Conservation (phyloP, 1,140 invertebrate species). For the Lepidotrigona ventralis region DNA sequence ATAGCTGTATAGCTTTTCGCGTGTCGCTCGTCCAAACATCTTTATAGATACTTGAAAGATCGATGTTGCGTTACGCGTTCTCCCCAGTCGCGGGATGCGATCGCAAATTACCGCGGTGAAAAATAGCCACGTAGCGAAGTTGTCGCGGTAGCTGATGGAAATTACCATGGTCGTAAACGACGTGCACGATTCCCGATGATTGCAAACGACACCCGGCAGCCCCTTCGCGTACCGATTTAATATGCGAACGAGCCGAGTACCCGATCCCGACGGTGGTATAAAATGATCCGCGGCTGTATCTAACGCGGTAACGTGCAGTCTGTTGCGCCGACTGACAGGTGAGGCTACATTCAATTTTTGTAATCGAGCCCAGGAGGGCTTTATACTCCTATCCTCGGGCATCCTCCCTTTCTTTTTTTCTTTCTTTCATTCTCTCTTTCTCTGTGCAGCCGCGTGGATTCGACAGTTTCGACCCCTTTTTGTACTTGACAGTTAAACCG, state of each 20-base stretch:
- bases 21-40: neutral
- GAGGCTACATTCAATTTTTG: constrained; percentile 68
- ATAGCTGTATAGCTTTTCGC: neutral
- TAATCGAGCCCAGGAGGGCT: constrained; percentile 64
- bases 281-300: constrained; percentile 46
- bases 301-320: constrained; percentile 51
- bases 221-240: constrained; percentile 34
- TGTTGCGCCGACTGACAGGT: constrained; percentile 58
- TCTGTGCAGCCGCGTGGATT: constrained; percentile 49
- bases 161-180: constrained; percentile 24
- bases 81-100: neutral
- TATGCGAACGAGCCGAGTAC: constrained; percentile 32
- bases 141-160: constrained; percentile 12
- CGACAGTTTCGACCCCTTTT: constrained; percentile 65
- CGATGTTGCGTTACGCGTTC: neutral
- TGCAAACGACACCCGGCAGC: constrained; percentile 13
- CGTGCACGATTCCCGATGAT: constrained; percentile 6
- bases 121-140: neutral
- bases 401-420: too few species aligned
- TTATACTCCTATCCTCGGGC: constrained; percentile 39
- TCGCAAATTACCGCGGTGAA: neutral
- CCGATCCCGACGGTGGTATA: constrained; percentile 46
- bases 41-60: constrained; percentile 32
- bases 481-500: constrained; percentile 67
- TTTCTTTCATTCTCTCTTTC: neutral